Conservation (phyloP, 2,888 invertebrate species). For the Linyphia triangularis region DNA sequence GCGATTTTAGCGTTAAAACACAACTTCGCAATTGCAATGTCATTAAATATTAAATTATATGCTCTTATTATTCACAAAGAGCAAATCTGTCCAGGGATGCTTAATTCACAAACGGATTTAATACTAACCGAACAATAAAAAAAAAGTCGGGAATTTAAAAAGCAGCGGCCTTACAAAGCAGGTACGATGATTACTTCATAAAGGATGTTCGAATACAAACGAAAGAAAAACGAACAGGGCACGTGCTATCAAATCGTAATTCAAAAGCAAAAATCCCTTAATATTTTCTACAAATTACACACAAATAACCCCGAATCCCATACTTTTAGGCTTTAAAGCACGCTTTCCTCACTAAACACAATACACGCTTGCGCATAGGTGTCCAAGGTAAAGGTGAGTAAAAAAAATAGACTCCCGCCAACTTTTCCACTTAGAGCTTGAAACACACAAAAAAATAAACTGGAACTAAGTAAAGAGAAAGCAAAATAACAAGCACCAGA, state of each 20-base stretch:
- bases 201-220: background rate
- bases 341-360: slow-evolving; percentile 18
- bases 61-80: background rate
- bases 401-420: slow-evolving; percentile 42
- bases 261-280: slow-evolving; percentile 34
- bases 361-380: slow-evolving; percentile 20
- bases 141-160: slow-evolving; percentile 12
- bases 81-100: background rate
- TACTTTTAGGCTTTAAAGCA: slow-evolving; percentile 36
- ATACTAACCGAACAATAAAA: slow-evolving; percentile 7
- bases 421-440: slow-evolving; percentile 58
- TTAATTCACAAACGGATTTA: slow-evolving; percentile 37
- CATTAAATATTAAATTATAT: background rate
- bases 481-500: slow-evolving; percentile 57
- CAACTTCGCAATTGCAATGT: background rate
- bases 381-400: background rate
- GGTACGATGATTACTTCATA: background rate
- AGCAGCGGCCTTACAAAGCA: slow-evolving; percentile 16
- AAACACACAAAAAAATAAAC: slow-evolving; percentile 25
- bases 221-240: slow-evolving; percentile 11
- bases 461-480: slow-evolving; percentile 30
- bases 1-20: too few relatives aligned
- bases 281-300: slow-evolving; percentile 49
- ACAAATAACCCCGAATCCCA: slow-evolving; percentile 50
- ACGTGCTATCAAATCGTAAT: slow-evolving; percentile 34